Base-by-base conservation (phyloP, 30 jellyfish, hydroid and myxozoan genomes). In the Aurelia sp. region DNA sequence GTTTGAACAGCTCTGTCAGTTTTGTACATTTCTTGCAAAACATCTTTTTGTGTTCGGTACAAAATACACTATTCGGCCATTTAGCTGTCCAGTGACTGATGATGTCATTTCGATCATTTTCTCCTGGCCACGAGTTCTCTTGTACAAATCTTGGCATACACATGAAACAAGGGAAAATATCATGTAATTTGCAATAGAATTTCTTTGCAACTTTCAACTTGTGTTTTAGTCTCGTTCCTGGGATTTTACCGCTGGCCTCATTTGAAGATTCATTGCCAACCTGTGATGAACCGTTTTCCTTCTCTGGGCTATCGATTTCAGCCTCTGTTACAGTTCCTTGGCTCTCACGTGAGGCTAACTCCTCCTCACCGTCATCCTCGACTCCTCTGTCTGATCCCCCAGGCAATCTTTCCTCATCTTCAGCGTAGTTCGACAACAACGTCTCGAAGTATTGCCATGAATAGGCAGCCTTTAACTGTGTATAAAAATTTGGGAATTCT, bases 121-220 rank as follows among this genome's bases (percentile, higher is more conserved):
- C 83, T 33, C 37, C 58, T 13, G 90, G 90, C 90, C 90, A 81
- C 5, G 63, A 27, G 2, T 82, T 58, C 37, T 66, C 74, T 57
- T 66, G 33, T 33, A 81, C 81, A 57, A 66, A 81, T 40, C 61
- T 66, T 27, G 90, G 58, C 83, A 81, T 66, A 55, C 90, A 81
- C 23, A 52, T 73, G 50, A 81, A 81, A 23, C 90, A 81, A 13
- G 90, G 90, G 44, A 65, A 81, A 5, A 48, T 31, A 15, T 30
- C 33, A 47, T 81, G 90, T 4, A 66, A 33, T 66, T 22, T 37
- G 57, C 90, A 81, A 35, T 68, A 62, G 48, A 47, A 66, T 35
- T 55, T 69, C 67, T 67, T 51, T 19, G 76, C 78, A 30, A 53
- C 22, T 11, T 81, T 81, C 37, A 22, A 21, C 27, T n/a, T 48